These are phyloP conservation scores for Thalpophila matura DNA, from an alignment of 2,888 invertebrate genomes.

Conservation along the genomic window DNA sequence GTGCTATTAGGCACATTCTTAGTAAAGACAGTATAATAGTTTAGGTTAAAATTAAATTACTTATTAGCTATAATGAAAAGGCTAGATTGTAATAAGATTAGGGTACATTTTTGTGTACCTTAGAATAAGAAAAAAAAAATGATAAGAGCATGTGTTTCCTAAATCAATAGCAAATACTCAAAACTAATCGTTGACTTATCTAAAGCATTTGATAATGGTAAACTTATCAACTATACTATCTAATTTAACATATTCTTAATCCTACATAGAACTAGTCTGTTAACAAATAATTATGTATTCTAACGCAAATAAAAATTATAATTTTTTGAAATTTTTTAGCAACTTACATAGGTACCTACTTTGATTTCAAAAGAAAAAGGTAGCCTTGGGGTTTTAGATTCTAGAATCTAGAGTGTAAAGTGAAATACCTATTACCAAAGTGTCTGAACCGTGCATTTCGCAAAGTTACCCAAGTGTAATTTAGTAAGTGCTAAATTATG, in stretches of 20 bases:
- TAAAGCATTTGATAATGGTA: slow-evolving; percentile 30
- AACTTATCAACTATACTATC: slow-evolving; percentile 24
- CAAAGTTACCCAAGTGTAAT: slow-evolving; percentile 18
- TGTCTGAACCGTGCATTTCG: slow-evolving; percentile 23
- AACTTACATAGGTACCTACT: slow-evolving; percentile 1
- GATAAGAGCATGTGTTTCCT: background rate
- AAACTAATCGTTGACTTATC: slow-evolving; percentile 27
- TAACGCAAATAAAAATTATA: background rate
- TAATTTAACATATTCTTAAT: too few species aligned
- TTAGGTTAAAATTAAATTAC: too few species aligned
- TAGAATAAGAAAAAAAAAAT: too few species aligned
- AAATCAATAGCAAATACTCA: slow-evolving; percentile 40
- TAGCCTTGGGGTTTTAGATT: slow-evolving; percentile 17
- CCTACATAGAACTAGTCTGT: background rate
- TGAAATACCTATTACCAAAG: slow-evolving; percentile 25
- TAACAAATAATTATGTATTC: too few species aligned
- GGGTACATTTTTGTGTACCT: too few species aligned
- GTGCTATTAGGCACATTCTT: too few species aligned
- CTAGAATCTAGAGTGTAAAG: slow-evolving; percentile 19
- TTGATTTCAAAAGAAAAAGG: slow-evolving; percentile 18
- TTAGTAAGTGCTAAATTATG: background rate
- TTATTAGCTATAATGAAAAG: too few species aligned
- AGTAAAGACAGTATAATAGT: too few species aligned
- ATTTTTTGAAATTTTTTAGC: background rate
- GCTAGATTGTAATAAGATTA: too few species aligned